Evolutionary conservation across 92 coral and sea anemone genomes (phyloP), one percentile per base, ranked within the genome.

Genomic region (Anthopleura xanthogrammica): DNA sequence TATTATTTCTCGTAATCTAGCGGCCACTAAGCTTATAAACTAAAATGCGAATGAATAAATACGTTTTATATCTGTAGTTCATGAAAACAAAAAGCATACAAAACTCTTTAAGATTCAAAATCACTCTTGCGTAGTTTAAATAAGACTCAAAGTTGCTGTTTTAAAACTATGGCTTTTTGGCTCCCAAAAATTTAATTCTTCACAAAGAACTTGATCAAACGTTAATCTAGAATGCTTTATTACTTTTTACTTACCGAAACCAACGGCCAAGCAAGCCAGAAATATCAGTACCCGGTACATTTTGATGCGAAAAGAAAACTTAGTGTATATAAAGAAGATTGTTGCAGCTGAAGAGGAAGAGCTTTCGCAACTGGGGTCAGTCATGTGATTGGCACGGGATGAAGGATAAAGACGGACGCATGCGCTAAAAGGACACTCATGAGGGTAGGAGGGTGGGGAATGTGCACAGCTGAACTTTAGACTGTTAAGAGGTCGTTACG

Each of bases 321-420:
- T 14, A 24, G 65, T 0, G 42, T 58, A n/a, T n/a, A n/a, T n/a
- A 23, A 3, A 39, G 22, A 62, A 8, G 0, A 4, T 64, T 3
- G 29, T 14, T 6, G 54, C 52, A 74, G 36, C 41, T 74, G 60
- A 57, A 79, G 83, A 80, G 82, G 82, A 80, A 80, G 76, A 66
- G 46, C 62, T 80, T 66, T 60, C 76, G 83, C 83, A 80, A 80
- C 16, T 7, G 60, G 40, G 1, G 5, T 7, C 29, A 36, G 83
- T 80, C 83, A 80, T 80, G 83, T 80, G 83, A 80, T 42, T 80
- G 39, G 12, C 83, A 80, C 64, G 83, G 76, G 83, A 39, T 80
- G 76, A 22, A 19, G 6, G 22, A 62, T 50, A 50, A 54, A 46
- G 50, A 46, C 0, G 14, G 19, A 54, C 75, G 83, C 83, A 80